phyloP scores from a whole-genome alignment of 2,888 invertebrate genomes.

The Diarsia dahlii region DNA sequence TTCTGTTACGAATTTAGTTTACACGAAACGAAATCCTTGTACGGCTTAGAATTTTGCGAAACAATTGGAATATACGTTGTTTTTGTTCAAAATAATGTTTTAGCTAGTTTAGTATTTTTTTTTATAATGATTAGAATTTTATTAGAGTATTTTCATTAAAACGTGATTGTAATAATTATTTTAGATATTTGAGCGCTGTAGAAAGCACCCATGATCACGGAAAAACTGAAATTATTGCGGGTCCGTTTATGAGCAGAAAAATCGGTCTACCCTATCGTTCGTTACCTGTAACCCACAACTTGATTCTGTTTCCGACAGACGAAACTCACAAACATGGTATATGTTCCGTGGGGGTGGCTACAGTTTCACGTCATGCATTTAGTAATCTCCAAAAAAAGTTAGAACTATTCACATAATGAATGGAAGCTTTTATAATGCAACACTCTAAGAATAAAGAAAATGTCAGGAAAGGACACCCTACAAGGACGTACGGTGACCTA shows the following conservation, averaged over 20 bases:
- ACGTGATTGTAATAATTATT: background rate
- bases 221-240: too few species aligned
- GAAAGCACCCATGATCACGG: too few species aligned
- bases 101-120: background rate
- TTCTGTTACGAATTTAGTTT: constrained; percentile 33
- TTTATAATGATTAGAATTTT: background rate
- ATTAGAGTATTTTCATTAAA: background rate
- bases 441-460: constrained; percentile 34
- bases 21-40: constrained; percentile 13
- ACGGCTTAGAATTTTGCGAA: constrained; percentile 1
- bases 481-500: constrained; percentile 42
- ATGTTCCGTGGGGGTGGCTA: too few species aligned
- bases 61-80: background rate
- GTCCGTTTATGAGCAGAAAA: too few species aligned
- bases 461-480: constrained; percentile 10
- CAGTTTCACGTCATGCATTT: background rate
- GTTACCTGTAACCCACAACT: too few species aligned
- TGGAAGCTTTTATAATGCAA: constrained; percentile 23
- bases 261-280: too few species aligned
- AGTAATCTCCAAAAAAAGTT: background rate
- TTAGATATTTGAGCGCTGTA: background rate
- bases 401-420: background rate
- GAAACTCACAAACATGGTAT: too few species aligned
- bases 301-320: too few species aligned
- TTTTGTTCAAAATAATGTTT: constrained; percentile 9